Evolutionary conservation across 2,888 invertebrate species (phyloP), one percentile per base, ranked within the genome.

Genomic region (Cheilosia pagana): DNA sequence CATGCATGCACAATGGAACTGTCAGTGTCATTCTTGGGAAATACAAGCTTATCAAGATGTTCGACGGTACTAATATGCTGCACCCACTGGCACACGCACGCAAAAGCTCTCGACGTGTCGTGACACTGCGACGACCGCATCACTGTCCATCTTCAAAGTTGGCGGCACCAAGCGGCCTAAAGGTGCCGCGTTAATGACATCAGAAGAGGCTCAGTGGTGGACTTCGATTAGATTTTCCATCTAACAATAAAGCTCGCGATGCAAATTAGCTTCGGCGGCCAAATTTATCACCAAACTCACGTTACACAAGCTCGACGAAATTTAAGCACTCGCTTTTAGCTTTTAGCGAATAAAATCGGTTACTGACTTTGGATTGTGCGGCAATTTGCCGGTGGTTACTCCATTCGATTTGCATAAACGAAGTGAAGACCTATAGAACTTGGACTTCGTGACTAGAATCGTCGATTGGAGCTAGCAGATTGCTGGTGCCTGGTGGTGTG

Each of bases 361-460:
- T 60, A 68, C 67, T 72, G 60, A 67, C 77, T 68, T 53, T 81
- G 52, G 59, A 72, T 65, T 76, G 57, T 39, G 28, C 8, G 39
- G 23, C 41, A 53, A 50, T 55, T 45, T 21, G 60, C 12, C 28
- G 48, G 53, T 23, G 8, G 50, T 68, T 68, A 72, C 63, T 68
- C 72, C 76, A 77, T 77, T 72, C 67, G 72, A 83, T 78, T 83
- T 78, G 74, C 82, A 78, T 83, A 63, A 62, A 50, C 55, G 53
- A 45, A 59, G 76, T 19, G 72, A 43, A n/a, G 63, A 83, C 78
- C 78, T 83, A 63, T 68, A 83, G 78, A 83, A 78, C 72, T 43
- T 57, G 72, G 31, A 72, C 43, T 68, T 83, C 82, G 82, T 83
- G 82, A 83, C 82, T 53, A 74, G 83, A 79, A 78, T 83, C 45